A percentile compares a stretch with the other conserved stretches of the same genome.
Conservation (phyloP, 2,888 invertebrate genomes). For the Cremastinae sp. region DNA sequence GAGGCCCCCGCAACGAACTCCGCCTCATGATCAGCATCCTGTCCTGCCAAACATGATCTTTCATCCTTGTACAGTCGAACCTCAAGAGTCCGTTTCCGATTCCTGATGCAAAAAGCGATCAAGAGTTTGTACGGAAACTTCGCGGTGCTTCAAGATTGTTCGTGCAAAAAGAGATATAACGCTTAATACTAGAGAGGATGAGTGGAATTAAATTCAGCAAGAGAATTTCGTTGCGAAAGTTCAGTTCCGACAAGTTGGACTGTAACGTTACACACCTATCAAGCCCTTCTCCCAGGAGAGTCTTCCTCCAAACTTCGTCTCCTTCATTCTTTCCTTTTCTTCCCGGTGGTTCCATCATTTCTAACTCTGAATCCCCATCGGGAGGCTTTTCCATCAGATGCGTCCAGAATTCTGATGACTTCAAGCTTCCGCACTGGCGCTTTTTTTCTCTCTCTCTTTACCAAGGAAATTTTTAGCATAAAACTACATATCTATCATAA, state of each 20-base stretch:
- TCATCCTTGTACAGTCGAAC: conserved; percentile 9
- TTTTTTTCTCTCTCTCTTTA: too few relatives aligned
- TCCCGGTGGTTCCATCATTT: conserved; percentile 22
- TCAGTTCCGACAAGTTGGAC: conserved; percentile 24
- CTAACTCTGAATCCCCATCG: conserved; percentile 34
- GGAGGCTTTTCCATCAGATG: conserved; percentile 26
- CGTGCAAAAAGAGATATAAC: too few relatives aligned
- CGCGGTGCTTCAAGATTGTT: too few relatives aligned
- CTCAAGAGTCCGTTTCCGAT: too few relatives aligned
- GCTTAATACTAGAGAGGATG: too few relatives aligned
- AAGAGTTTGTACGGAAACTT: too few relatives aligned
- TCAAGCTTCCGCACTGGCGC: conserved; percentile 27
- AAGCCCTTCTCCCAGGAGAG: conserved; percentile 28
- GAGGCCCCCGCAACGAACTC: conserved; percentile 23
- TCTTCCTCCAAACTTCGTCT: conserved; percentile 31
- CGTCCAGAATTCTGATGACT: conserved; percentile 46
- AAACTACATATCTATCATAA: conserved; percentile 22
- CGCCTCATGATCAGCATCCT: not conserved
- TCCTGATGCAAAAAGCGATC: too few relatives aligned
- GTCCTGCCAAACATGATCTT: conserved; percentile 15
- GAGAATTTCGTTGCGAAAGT: too few relatives aligned
- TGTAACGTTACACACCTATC: conserved; percentile 20
- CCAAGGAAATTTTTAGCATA: conserved; percentile 17
- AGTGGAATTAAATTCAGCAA: too few relatives aligned
- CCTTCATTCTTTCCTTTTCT: conserved; percentile 29